Evolutionary conservation across 2,113 vertebrate genomes (phyloP).

Genomic region (Aegotheles bennettii): DNA sequence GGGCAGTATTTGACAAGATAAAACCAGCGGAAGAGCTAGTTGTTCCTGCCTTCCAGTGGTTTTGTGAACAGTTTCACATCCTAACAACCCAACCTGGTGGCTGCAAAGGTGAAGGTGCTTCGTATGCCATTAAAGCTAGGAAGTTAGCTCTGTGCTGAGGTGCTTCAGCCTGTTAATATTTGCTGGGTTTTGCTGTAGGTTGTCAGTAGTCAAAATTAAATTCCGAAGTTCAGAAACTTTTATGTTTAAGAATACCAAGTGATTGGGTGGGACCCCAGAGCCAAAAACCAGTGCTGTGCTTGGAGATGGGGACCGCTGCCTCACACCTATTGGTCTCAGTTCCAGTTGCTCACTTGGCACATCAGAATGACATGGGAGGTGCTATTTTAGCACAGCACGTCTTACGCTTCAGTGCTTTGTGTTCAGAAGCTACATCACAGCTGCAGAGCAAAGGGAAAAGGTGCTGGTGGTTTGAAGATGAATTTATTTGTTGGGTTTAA

Average conservation of each 20-base stretch:
- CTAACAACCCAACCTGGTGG: background rate
- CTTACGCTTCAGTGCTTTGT: background rate
- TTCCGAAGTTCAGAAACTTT: background rate
- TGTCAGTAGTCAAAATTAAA: background rate
- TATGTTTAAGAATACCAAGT: background rate
- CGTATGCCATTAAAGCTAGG: rapidly evolving
- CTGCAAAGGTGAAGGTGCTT: too few species aligned
- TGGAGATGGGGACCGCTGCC: background rate
- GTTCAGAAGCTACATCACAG: background rate
- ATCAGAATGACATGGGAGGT: background rate
- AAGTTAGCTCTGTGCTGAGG: background rate
- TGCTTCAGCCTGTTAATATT: background rate
- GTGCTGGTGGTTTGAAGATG: background rate
- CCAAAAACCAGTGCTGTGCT: rapidly evolving
- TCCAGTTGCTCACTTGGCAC: background rate
- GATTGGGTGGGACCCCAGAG: background rate
- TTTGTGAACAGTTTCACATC: background rate
- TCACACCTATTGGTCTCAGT: background rate
- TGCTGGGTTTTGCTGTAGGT: background rate
- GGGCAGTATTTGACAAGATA: background rate
- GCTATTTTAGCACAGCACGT: background rate
- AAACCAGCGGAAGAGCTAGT: background rate
- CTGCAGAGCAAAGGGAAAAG: background rate
- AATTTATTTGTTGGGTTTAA: background rate
- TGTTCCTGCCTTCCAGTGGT: background rate